Percentiles rank a stretch among this genome's conserved stretches.
phyloP scores from a whole-genome alignment of 2,888 invertebrate species.

The Caenorhabditis macrosperma region DNA sequence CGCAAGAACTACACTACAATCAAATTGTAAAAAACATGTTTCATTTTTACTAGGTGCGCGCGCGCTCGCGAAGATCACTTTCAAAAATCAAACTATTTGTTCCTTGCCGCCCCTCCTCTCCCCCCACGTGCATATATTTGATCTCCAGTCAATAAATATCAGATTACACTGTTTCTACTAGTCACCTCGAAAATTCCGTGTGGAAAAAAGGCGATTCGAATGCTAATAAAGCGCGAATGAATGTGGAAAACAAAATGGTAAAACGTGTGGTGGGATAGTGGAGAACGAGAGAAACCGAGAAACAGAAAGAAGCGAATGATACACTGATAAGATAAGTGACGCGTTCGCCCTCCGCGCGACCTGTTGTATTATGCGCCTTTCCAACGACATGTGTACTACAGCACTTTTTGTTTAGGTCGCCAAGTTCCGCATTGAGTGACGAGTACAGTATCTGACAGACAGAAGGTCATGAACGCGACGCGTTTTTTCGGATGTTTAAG shows the following conservation, averaged over 20 bases:
- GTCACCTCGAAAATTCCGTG: background rate
- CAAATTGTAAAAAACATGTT: background rate
- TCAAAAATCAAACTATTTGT: constrained; percentile 9
- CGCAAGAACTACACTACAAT: background rate
- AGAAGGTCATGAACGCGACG: background rate
- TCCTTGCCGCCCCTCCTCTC: background rate
- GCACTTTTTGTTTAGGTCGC: background rate
- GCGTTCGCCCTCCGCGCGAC: constrained; percentile 16
- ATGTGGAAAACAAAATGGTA: background rate
- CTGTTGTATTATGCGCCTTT: constrained; percentile 9
- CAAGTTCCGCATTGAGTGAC: background rate
- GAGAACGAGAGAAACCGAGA: constrained; percentile 9
- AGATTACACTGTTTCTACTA: constrained; percentile 18
- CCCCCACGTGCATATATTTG: constrained; percentile 23
- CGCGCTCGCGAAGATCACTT: background rate
- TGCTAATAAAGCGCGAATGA: constrained; percentile 33
- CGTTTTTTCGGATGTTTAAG: too few species aligned
- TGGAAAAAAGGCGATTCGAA: constrained; percentile 11
- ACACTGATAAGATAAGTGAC: constrained; percentile 31
- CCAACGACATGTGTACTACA: background rate
- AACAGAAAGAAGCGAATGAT: constrained; percentile 21
- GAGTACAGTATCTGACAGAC: background rate
- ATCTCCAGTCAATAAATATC: constrained; percentile 24
- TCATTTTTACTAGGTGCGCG: background rate
- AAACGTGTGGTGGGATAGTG: background rate